Evolutionary conservation across 2,888 invertebrate genomes (phyloP).

Genomic region (Melangyna quadrimaculata): DNA sequence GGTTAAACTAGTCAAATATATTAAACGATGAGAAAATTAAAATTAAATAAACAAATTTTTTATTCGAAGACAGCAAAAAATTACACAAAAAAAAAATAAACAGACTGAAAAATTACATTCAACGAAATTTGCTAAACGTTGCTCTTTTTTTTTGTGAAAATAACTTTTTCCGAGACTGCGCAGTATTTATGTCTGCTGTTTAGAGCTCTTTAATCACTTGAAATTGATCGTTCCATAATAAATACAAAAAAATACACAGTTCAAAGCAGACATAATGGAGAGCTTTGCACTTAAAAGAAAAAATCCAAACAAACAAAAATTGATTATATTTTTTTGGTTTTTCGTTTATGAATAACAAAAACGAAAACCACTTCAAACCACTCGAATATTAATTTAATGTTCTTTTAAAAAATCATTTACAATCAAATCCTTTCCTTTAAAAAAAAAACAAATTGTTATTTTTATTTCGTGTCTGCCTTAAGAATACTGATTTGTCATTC

Average conservation of each 20-base stretch:
- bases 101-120: neutral
- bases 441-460: constrained; percentile 1
- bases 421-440: constrained; percentile 15
- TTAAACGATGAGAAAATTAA: too few relatives aligned
- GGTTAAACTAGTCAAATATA: too few relatives aligned
- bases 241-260: neutral
- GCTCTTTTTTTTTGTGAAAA: neutral
- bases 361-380: constrained; percentile 19
- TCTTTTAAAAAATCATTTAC: constrained; percentile 1
- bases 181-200: neutral
- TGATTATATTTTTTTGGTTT: neutral
- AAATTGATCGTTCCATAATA: neutral
- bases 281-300: neutral
- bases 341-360: neutral
- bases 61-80: neutral
- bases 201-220: constrained; percentile 6
- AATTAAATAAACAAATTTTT: neutral
- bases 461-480: constrained; percentile 6
- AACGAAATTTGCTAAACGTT: neutral
- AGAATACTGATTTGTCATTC: constrained; percentile 40
- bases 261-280: neutral
- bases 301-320: neutral
- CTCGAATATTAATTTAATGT: neutral
- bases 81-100: neutral
- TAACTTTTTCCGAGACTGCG: constrained; percentile 1